Evolutionary conservation across 1,140 invertebrate genomes (phyloP).

Genomic region (Lamellibrachia luymesi): DNA sequence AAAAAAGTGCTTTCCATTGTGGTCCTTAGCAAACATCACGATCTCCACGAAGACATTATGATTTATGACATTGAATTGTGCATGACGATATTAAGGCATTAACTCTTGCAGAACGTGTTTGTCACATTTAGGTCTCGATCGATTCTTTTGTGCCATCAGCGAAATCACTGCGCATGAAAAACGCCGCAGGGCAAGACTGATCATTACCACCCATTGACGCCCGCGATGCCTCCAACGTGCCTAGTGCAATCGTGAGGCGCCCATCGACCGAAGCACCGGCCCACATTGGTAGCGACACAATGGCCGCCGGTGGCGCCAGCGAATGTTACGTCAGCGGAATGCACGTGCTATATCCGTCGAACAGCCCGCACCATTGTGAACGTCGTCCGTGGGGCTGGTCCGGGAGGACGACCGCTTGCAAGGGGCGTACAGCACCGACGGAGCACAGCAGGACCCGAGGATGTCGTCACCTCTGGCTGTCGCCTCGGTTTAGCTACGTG

Average conservation of each 20-base stretch:
- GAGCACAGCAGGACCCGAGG: not conserved
- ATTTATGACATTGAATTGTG: not conserved
- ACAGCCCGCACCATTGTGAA: not conserved
- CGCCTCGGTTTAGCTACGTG: not conserved
- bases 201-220: not conserved
- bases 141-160: no score
- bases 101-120: not conserved
- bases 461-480: not conserved
- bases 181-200: not conserved
- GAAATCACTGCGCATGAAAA: not conserved
- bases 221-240: not conserved
- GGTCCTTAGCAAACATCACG: no score
- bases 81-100: not conserved
- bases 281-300: not conserved
- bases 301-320: not conserved
- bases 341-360: not conserved
- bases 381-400: not conserved
- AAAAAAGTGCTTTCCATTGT: no score
- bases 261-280: not conserved
- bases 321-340: not conserved
- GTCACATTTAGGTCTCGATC: not conserved
- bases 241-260: no score
- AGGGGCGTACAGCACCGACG: not conserved
- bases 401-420: no score
- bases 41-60: not conserved